Evolutionary conservation across 2,888 invertebrate genomes (phyloP).

Genomic region (Melinopterus prodromus): DNA sequence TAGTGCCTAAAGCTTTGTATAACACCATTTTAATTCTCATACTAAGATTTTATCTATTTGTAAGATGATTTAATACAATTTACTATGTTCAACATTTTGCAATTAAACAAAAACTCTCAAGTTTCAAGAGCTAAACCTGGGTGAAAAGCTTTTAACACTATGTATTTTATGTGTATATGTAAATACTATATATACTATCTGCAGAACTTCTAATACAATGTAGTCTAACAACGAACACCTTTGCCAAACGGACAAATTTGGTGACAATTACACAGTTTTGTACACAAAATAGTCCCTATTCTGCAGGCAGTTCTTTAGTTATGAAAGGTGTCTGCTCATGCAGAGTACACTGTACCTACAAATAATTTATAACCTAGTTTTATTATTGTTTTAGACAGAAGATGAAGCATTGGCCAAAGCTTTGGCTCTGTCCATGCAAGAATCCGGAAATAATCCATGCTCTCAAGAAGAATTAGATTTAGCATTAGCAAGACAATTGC

Average conservation of each 20-base stretch:
- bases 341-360: background rate
- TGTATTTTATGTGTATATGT: background rate
- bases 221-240: background rate
- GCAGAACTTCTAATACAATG: too few species aligned
- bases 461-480: slow-evolving; percentile 59
- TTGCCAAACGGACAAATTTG: background rate
- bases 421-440: slow-evolving; percentile 77
- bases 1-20: too few species aligned
- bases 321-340: background rate
- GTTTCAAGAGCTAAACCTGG: too few species aligned
- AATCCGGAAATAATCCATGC: slow-evolving; percentile 57
- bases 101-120: too few species aligned
- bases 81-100: too few species aligned
- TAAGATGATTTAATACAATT: too few species aligned
- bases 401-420: slow-evolving; percentile 92
- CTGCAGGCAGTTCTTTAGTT: background rate
- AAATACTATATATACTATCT: too few species aligned
- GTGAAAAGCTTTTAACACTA: too few species aligned
- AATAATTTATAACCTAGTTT: background rate
- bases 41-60: too few species aligned
- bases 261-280: background rate
- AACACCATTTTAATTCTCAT: too few species aligned
- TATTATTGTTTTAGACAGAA: slow-evolving; percentile 68
- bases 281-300: background rate
- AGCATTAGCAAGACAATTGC: slow-evolving; percentile 64